Evolutionary conservation across 2,888 invertebrate species (phyloP).

Genomic region (Sepioteuthis lessoniana): DNA sequence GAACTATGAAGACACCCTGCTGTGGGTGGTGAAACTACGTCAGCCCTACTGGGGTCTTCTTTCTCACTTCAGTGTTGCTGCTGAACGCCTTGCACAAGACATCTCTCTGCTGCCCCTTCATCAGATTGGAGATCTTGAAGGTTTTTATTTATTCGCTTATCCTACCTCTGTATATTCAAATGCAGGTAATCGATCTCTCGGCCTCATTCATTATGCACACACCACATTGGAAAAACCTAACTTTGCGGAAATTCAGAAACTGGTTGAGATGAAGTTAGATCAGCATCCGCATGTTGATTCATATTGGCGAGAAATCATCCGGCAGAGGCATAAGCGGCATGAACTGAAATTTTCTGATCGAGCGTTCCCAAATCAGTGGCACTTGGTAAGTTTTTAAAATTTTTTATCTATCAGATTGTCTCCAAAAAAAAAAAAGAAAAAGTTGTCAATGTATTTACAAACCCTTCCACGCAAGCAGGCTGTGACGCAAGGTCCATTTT

Average conservation of each 20-base stretch:
- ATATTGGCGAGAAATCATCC: constrained; percentile 65
- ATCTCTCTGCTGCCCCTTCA: constrained; percentile 57
- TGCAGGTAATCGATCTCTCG: constrained; percentile 37
- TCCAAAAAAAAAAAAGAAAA: too few species aligned
- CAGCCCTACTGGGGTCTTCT: background rate
- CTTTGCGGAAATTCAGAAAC: constrained; percentile 24
- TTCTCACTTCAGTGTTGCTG: constrained; percentile 43
- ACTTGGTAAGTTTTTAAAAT: constrained; percentile 66
- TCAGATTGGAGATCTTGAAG: constrained; percentile 57
- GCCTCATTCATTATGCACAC: constrained; percentile 48
- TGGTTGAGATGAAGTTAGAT: constrained; percentile 57
- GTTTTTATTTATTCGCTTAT: constrained; percentile 56
- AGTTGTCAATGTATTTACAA: too few species aligned
- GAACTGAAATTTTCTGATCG: constrained; percentile 67
- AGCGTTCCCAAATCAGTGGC: constrained; percentile 70
- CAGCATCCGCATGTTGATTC: constrained; percentile 61
- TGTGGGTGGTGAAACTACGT: constrained; percentile 57
- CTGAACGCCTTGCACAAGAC: constrained; percentile 55
- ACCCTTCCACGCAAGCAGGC: too few species aligned
- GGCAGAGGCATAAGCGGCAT: constrained; percentile 59
- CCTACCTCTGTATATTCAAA: constrained; percentile 40
- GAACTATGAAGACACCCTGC: constrained; percentile 54
- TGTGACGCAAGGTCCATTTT: too few species aligned
- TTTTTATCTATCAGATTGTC: background rate
- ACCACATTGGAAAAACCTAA: constrained; percentile 10